Evolutionary conservation across 2,113 vertebrate species (phyloP), one percentile per base, ranked within the genome.

Genomic region (Dasyurus viverrinus): DNA sequence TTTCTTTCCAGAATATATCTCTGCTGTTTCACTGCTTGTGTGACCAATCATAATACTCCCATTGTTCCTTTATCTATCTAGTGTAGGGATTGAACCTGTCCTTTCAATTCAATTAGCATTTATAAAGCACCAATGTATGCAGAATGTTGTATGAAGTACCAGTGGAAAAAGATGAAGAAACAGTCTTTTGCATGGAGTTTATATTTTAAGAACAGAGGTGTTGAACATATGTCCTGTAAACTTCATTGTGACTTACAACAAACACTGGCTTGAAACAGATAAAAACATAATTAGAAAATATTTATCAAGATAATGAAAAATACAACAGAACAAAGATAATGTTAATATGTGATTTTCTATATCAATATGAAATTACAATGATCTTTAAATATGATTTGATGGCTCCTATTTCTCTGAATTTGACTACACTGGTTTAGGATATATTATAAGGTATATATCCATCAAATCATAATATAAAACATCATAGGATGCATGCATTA

Each of bases 1-100:
- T 89, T 97, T 95, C 57, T 96, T 96, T 98, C 95, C 98, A 99
- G 99, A 98, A 48, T 48, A 48, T 76, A n/a, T 19, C 36, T 76
- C 25, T n/a, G 19, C 25, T 93, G 14, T 93, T 23, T 1, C 50
- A 2, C 25, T 11, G 26, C 50, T 9, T 3, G 84, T 50, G 90
- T 91, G 8, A 14, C 8, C 57, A 10, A 90, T 30, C 90, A 8
- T 3, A 0, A 2, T 30, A 60, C 5, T 0, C 1, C 27, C 89
- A 7, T 47, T 4, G 0, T 24, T 48, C 48, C 30, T 2, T 42
- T n/a, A 0, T 27, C 53, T 0, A 0, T 76, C 8, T 4, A 68
- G 16, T 36, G 30, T 76, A 16, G 68, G 11, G 36, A 22, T 42
- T 76, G 68, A 76, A 42, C 68, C 36, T 42, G 68, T 8, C 68